Percentiles rank a stretch among this genome's conserved stretches.
Conservation (phyloP, 2,797 vertebrate genomes). For the Neosilurus hyrtlii region DNA sequence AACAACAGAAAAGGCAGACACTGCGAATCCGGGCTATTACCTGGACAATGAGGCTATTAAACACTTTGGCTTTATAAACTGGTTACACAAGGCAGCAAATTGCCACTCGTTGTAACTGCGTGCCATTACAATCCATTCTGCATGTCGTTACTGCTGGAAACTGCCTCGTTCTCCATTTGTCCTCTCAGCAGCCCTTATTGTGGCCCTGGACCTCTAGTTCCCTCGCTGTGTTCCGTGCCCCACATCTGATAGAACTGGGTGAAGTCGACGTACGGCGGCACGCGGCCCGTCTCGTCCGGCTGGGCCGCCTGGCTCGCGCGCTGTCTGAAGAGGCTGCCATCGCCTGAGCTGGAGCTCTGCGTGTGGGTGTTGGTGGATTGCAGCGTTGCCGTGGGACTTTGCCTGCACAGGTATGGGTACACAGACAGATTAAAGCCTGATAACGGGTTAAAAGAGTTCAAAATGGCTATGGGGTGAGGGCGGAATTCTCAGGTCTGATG, state of each 20-base stretch:
- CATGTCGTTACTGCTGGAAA: constrained; percentile 2
- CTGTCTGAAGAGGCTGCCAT: constrained; percentile 88
- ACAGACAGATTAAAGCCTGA: constrained; percentile 25
- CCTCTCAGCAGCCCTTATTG: constrained; percentile 52
- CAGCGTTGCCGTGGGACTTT: constrained; percentile 92
- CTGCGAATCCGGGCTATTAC: background rate
- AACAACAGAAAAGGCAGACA: background rate
- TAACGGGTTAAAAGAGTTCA: constrained; percentile 54
- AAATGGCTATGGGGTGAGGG: no score
- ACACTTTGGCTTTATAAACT: constrained; percentile 18
- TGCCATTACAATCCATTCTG: constrained; percentile 10
- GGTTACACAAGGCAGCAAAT: constrained; percentile 14
- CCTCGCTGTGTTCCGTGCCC: constrained; percentile 86
- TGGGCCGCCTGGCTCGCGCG: constrained; percentile 84
- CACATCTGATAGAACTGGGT: constrained; percentile 91
- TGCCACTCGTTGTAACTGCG: background rate
- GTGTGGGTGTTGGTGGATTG: constrained; percentile 96
- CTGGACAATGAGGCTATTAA: constrained; percentile 21
- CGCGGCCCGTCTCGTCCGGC: constrained; percentile 90
- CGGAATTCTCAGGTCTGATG: background rate
- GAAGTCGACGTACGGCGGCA: constrained; percentile 96
- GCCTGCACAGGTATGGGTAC: constrained; percentile 68
- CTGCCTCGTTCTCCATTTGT: background rate
- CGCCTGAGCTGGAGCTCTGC: constrained; percentile 93
- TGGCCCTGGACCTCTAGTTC: constrained; percentile 69